Conservation (phyloP, 2,888 invertebrate genomes). For the Pediacus dermestoides region DNA sequence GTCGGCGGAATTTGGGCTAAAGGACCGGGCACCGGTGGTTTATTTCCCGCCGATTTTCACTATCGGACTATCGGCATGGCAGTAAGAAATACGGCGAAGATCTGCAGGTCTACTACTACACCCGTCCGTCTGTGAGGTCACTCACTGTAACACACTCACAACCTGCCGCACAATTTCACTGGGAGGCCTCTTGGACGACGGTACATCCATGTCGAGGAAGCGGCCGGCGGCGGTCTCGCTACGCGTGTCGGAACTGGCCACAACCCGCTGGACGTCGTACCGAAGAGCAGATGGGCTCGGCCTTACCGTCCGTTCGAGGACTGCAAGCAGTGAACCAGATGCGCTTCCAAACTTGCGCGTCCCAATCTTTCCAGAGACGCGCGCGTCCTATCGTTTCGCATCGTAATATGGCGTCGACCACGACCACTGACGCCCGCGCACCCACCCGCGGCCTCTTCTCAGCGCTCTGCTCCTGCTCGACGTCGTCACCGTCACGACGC, state of each 20-base stretch:
- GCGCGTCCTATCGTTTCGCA: conserved; percentile 21
- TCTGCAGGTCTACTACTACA: too few relatives aligned
- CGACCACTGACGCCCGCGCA: conserved; percentile 23
- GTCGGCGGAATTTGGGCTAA: conserved; percentile 17
- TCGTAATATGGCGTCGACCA: conserved; percentile 20
- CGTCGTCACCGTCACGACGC: conserved; percentile 10
- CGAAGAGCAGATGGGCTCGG: conserved; percentile 29
- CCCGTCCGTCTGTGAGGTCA: conserved; percentile 22
- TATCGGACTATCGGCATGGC: conserved; percentile 17
- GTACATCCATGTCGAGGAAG: conserved; percentile 38
- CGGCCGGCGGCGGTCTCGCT: conserved; percentile 23
- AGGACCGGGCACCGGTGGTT: conserved; percentile 18
- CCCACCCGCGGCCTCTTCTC: conserved; percentile 10
- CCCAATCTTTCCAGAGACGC: conserved; percentile 26
- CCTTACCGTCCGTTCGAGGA: conserved; percentile 30
- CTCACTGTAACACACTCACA: conserved; percentile 35
- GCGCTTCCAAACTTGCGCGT: conserved; percentile 29
- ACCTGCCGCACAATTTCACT: conserved; percentile 36
- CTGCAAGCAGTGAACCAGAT: conserved; percentile 31
- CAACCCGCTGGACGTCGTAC: conserved; percentile 39
- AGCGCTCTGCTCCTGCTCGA: conserved; percentile 3
- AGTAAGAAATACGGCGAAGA: conserved; percentile 12
- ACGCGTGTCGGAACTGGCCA: conserved; percentile 29
- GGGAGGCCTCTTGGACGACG: conserved; percentile 27
- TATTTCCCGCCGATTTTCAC: conserved; percentile 8